Conservation (phyloP, 2,888 invertebrate genomes). For the Chaetogeoica ovagalla region DNA sequence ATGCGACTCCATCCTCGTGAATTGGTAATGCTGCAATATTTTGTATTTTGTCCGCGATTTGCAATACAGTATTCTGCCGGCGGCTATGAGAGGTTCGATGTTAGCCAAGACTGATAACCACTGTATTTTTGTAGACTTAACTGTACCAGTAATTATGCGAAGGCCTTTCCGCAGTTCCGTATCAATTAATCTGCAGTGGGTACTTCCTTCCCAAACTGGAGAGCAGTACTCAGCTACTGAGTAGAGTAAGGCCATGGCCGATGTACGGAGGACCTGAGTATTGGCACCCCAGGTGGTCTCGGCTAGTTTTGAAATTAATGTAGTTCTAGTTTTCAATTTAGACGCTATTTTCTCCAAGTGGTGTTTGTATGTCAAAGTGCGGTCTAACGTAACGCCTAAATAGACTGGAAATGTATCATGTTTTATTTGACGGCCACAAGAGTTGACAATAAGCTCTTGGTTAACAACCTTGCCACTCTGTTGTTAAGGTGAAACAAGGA, state of each 20-base stretch:
- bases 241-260: neutral
- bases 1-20: neutral
- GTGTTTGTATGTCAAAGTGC: neutral
- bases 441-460: slow-evolving; percentile 6
- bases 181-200: neutral
- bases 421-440: neutral
- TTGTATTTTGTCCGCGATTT: neutral
- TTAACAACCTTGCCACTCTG: neutral
- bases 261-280: neutral
- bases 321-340: neutral
- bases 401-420: neutral
- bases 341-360: neutral
- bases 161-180: neutral
- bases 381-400: neutral
- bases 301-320: neutral
- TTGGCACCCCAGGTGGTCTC: neutral
- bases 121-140: neutral
- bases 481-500: neutral
- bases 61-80: neutral
- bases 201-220: neutral
- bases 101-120: too few relatives aligned
- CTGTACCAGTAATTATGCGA: neutral
- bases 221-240: neutral
- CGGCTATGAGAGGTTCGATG: neutral
- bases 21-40: neutral